Conservation (phyloP, 2,888 invertebrate genomes). For the Horisme vitalbata region DNA sequence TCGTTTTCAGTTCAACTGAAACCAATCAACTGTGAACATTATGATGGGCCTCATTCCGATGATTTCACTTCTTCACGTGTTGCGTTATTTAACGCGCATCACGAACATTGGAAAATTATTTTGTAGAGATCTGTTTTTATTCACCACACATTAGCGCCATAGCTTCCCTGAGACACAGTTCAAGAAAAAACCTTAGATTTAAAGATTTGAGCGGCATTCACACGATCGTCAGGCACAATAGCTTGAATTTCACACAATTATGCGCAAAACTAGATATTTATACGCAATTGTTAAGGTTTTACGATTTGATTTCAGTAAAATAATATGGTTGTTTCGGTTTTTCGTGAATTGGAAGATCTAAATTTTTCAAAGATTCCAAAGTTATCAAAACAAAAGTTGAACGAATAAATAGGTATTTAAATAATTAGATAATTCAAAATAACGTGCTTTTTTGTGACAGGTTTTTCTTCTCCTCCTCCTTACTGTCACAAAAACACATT, state of each 20-base stretch:
- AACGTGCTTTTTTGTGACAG: no score
- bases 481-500: no score
- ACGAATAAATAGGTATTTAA: no score
- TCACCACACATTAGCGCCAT: slow-evolving; percentile 30
- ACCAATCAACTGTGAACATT: slow-evolving; percentile 63
- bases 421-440: no score
- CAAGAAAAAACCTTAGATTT: slow-evolving; percentile 38
- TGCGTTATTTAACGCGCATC: slow-evolving; percentile 52
- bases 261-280: slow-evolving; percentile 40
- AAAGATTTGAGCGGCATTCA: slow-evolving; percentile 42
- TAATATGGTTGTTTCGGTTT: background rate
- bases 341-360: no score
- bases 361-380: no score
- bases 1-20: slow-evolving; percentile 62
- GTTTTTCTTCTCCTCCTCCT: no score
- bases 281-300: slow-evolving; percentile 5
- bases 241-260: slow-evolving; percentile 50
- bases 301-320: slow-evolving; percentile 1
- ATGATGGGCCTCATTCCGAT: slow-evolving; percentile 55
- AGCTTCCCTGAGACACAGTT: slow-evolving; percentile 41
- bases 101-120: slow-evolving; percentile 41
- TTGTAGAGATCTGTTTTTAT: slow-evolving; percentile 32
- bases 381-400: no score
- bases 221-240: slow-evolving; percentile 46
- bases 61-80: slow-evolving; percentile 70